Evolutionary conservation across 2,888 invertebrate species (phyloP), one percentile per base, ranked within the genome.

Genomic region (Stictocephala bisonia): DNA sequence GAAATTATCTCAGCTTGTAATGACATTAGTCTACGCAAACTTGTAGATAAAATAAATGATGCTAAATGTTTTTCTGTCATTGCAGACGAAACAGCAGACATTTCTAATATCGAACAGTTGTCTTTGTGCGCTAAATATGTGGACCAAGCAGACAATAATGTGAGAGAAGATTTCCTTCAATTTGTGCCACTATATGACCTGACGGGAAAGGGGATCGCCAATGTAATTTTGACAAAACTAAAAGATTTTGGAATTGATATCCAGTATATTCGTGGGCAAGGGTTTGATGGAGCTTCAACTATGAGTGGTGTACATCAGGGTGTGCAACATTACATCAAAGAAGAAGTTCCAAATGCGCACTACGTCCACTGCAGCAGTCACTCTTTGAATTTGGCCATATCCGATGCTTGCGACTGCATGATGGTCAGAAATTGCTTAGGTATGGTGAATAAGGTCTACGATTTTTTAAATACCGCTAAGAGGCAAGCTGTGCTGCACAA

Each of bases 291-390:
- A 26, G 66, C 66, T n/a, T 66, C 66, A 7, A 18, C 66, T 20
- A 66, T 66, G 66, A 66, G 13, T n/a, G 44, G 66, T 24, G 2
- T n/a, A 26, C 22, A 9, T n/a, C 15, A 66, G 22, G 75, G 66
- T 31, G 56, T 69, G 0, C 70, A 75, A 29, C 29, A 27, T 9
- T 44, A 60, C 20, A 26, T 73, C 40, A 73, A 66, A 73, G 29
- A 70, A n/a, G 50, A 66, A 56, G 31, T 69, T 31, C 75, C 71
- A 11, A 68, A 31, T 15, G 60, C 75, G 22, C 29, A 56, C 13
- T 68, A 74, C 53, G 56, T 67, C 13, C 74, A 74, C 29, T 73
- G 70, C 64, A 58, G 53, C 29, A 50, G 66, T 18, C 70, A 75
- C 51, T 69, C 68, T 13, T 48, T 74, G n/a, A 74, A 72, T 24